These are phyloP conservation scores for Orchestia grillus DNA, from an alignment of 1,140 invertebrate genomes.

Conservation along the genomic window DNA sequence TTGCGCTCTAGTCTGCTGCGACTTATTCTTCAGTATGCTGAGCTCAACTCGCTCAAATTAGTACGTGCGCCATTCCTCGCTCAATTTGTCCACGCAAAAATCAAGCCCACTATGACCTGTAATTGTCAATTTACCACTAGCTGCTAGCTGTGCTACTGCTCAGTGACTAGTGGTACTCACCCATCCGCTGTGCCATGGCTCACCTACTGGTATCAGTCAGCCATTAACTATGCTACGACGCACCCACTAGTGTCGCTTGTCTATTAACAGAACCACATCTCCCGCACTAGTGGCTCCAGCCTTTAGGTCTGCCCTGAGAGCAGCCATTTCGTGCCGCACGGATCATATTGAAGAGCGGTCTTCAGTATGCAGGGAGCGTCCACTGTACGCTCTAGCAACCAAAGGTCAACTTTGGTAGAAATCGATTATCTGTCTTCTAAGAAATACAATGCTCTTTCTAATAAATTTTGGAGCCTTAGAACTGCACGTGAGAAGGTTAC, in stretches of 20 bases:
- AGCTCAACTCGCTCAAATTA: no score
- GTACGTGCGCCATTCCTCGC: no score
- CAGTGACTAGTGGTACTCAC: not conserved
- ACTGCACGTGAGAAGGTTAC: not conserved
- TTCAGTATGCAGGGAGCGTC: not conserved
- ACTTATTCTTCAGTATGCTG: no score
- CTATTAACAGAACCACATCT: not conserved
- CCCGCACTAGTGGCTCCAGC: not conserved
- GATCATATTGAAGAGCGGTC: not conserved
- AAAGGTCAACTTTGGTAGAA: constrained; percentile 38
- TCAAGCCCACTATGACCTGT: not conserved
- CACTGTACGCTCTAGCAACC: not conserved
- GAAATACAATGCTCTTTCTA: constrained; percentile 37
- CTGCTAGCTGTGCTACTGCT: not conserved
- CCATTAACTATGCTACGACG: not conserved
- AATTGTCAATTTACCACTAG: not conserved
- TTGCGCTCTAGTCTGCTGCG: no score
- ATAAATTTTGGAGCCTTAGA: constrained; percentile 42
- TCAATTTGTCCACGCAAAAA: no score
- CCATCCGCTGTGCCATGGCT: not conserved
- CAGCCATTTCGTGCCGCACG: not conserved
- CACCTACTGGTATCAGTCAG: not conserved
- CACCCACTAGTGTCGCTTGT: not conserved
- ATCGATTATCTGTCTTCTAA: constrained; percentile 13
- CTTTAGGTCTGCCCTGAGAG: not conserved